Evolutionary conservation across 1,140 invertebrate species (phyloP).

Genomic region (Zaprionus ornatus): DNA sequence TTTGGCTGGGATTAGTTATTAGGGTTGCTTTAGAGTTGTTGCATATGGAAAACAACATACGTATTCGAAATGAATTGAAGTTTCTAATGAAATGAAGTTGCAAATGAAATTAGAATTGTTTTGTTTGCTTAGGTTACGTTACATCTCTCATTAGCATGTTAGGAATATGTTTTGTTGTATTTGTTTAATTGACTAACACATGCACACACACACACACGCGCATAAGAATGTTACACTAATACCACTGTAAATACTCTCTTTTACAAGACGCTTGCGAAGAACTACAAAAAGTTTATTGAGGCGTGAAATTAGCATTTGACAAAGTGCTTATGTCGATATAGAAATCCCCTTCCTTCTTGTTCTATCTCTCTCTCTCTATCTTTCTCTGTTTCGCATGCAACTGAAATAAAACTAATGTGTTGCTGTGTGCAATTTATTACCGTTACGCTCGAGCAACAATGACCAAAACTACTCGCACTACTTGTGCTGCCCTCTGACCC

Average conservation of each 20-base stretch:
- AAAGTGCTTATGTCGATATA: constrained; percentile 53
- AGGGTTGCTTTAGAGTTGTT: neutral
- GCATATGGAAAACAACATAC: neutral
- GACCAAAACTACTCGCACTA: constrained; percentile 49
- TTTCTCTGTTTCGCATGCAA: constrained; percentile 21
- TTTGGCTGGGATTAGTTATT: neutral
- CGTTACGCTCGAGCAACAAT: constrained; percentile 63
- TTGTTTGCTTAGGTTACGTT: neutral
- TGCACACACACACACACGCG: neutral
- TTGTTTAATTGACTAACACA: constrained; percentile 11
- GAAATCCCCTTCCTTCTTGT: neutral
- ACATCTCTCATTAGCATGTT: neutral
- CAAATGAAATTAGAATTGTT: neutral
- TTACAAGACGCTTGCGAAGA: constrained; percentile 24
- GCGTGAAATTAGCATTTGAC: constrained; percentile 82
- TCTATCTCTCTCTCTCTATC: neutral
- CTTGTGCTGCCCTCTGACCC: neutral
- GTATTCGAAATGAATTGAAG: neutral
- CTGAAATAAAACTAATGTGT: constrained; percentile 48
- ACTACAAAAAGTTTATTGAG: constrained; percentile 45
- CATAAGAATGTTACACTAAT: neutral
- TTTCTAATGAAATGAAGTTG: neutral
- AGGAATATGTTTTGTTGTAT: neutral
- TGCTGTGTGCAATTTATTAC: constrained; percentile 72
- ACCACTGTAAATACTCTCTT: constrained; percentile 8